A percentile compares a stretch with the other conserved stretches of the same genome.
Evolutionary conservation across 2,797 vertebrate species (phyloP).

Genomic region (Eulemur coronatus): DNA sequence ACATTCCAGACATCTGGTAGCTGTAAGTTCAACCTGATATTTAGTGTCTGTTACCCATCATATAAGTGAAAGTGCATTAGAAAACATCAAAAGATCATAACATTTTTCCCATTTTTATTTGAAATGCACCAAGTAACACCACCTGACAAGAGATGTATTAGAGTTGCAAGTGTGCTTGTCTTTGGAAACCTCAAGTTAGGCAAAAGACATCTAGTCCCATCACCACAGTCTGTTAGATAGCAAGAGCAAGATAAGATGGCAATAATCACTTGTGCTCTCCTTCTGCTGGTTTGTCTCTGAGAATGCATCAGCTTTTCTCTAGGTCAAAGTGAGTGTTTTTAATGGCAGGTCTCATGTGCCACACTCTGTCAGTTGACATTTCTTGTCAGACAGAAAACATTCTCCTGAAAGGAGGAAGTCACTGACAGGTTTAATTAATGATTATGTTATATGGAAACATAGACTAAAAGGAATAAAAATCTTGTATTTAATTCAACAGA

Average conservation of each 20-base stretch:
- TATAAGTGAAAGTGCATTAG: not conserved
- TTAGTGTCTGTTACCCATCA: not conserved
- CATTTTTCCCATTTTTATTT: constrained; percentile 17
- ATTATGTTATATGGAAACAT: constrained; percentile 64
- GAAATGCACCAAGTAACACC: constrained; percentile 41
- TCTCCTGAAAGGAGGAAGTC: constrained; percentile 54
- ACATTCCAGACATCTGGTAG: not conserved
- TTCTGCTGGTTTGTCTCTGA: not conserved
- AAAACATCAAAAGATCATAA: not conserved
- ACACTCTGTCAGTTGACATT: constrained; percentile 52
- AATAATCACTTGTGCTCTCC: not conserved
- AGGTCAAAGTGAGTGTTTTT: constrained; percentile 35
- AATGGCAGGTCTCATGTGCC: constrained; percentile 45
- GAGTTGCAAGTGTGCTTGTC: not conserved
- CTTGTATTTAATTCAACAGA: constrained; percentile 74
- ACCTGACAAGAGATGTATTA: constrained; percentile 3
- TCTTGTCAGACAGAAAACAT: constrained; percentile 74
- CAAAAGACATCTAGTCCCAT: not conserved
- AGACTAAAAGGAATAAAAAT: constrained; percentile 76
- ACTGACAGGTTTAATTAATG: constrained; percentile 79
- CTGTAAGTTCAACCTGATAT: not conserved
- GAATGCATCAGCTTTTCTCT: not conserved
- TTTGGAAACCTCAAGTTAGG: constrained; percentile 40
- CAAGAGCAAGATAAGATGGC: not conserved
- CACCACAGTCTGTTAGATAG: not conserved